A percentile compares a stretch with the other conserved stretches of the same genome.
Conservation (phyloP, 1,140 invertebrate species). For the Brachionus rotundiformis region DNA sequence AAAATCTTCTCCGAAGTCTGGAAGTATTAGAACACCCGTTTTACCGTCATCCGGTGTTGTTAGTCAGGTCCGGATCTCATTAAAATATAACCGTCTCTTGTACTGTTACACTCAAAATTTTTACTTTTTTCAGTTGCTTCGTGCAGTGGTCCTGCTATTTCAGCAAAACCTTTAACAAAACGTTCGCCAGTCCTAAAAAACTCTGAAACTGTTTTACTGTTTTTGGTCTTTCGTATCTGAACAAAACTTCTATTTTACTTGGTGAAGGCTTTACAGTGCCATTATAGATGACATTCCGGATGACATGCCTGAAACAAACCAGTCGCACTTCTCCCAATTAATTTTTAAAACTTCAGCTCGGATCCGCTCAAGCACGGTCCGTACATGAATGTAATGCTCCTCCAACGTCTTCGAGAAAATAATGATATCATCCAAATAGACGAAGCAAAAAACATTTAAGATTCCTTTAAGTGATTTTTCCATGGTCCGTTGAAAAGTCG, state of each 20-base stretch:
- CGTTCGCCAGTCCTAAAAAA: constrained; percentile 57
- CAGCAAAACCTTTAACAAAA: no score
- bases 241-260: no score
- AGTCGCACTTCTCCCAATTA: neutral
- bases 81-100: neutral
- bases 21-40: neutral
- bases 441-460: neutral
- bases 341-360: neutral
- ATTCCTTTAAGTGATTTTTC: constrained; percentile 55
- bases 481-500: constrained; percentile 59
- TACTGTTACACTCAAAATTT: neutral
- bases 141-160: no score
- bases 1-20: neutral
- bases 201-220: neutral
- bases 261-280: neutral
- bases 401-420: neutral
- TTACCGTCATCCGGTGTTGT: no score
- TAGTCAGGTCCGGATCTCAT: neutral
- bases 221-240: neutral
- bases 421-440: constrained; percentile 6
- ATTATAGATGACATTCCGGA: neutral
- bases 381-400: constrained; percentile 17
- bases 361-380: neutral
- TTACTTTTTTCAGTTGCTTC: no score
- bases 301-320: neutral